Conservation (phyloP, 2,113 vertebrate genomes). For the Suncus etruscus region DNA sequence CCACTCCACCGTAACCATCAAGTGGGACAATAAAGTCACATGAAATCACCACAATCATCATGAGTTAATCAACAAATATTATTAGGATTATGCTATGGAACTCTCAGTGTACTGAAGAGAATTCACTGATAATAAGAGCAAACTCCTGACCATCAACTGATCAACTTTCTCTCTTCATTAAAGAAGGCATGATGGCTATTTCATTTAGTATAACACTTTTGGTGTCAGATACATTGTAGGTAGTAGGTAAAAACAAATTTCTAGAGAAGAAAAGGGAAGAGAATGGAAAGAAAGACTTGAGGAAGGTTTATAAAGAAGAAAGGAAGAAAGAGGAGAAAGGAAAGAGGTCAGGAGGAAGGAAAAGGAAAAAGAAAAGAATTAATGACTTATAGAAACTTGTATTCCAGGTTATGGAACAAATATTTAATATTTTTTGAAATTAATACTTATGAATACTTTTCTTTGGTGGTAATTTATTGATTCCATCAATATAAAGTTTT, state of each 20-base stretch:
- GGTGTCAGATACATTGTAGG: neutral
- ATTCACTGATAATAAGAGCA: neutral
- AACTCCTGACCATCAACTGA: neutral
- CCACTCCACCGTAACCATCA: neutral
- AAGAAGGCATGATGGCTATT: neutral
- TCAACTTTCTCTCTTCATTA: neutral
- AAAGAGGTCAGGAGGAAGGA: no score
- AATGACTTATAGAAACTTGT: neutral
- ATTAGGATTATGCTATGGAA: neutral
- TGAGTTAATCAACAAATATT: conserved; percentile 1
- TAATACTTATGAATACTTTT: neutral
- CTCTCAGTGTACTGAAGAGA: neutral
- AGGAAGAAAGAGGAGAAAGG: no score
- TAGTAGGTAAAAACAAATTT: neutral
- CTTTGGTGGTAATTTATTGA: neutral
- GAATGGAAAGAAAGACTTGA: neutral
- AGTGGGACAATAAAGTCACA: neutral
- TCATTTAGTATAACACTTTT: neutral
- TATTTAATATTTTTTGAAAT: neutral
- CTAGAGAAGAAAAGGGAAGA: conserved; percentile 1
- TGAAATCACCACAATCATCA: neutral
- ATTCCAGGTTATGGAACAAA: conserved; percentile 16
- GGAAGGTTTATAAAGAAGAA: no score
- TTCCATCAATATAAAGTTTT: neutral
- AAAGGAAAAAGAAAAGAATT: no score